A percentile compares a stretch with the other conserved stretches of the same genome.
Evolutionary conservation across 2,797 vertebrate species (phyloP).

Genomic region (Mionectes olivaceus): DNA sequence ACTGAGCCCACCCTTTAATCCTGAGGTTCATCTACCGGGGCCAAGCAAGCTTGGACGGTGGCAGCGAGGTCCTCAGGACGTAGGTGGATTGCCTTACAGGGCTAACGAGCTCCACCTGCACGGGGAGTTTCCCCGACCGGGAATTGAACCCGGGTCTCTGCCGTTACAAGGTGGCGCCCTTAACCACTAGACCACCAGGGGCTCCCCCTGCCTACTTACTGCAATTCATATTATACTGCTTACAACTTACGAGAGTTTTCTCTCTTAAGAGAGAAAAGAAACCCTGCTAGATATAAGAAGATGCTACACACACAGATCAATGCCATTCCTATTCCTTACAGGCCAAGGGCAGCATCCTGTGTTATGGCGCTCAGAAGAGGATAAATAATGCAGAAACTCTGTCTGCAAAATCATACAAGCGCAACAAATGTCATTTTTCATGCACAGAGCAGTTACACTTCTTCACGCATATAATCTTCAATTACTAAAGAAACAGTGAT

Average conservation of each 20-base stretch:
- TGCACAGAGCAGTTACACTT: constrained; percentile 39
- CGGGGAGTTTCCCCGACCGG: no score
- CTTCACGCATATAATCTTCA: constrained; percentile 10
- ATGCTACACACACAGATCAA: neutral
- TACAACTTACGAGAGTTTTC: neutral
- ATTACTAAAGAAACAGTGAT: constrained; percentile 47
- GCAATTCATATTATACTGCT: neutral
- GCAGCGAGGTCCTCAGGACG: no score
- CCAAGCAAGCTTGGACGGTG: no score
- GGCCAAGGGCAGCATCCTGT: constrained; percentile 2
- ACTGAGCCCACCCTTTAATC: no score
- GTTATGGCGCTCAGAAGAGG: neutral
- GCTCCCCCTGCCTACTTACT: neutral
- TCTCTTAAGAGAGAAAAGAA: neutral
- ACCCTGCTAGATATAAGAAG: neutral
- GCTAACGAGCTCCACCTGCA: no score
- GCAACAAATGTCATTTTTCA: constrained; percentile 58
- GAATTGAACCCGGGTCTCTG: no score
- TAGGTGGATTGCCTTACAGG: no score
- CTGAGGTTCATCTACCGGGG: no score
- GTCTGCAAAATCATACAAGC: constrained; percentile 22
- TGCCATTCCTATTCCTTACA: neutral
- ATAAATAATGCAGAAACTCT: constrained; percentile 43
- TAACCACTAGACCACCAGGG: no score
- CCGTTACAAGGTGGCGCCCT: no score